Percentiles rank a stretch among this genome's conserved stretches.
Evolutionary conservation across 2,797 vertebrate species (phyloP).

Genomic region (Squalus acanthias): DNA sequence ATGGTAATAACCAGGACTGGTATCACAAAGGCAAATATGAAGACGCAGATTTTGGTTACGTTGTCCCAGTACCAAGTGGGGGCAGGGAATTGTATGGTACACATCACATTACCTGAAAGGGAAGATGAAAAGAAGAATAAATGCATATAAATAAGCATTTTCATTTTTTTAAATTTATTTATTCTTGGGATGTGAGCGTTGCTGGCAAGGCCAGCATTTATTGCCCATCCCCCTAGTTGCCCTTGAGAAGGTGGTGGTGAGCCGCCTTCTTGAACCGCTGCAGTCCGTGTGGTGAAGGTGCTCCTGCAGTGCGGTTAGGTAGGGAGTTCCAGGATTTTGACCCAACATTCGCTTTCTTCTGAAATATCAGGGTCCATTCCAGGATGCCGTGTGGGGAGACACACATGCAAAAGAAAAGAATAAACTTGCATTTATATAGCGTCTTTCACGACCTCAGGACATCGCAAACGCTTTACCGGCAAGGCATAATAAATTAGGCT

Average conservation of each 20-base stretch:
- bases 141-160: neutral
- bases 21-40: constrained; percentile 88
- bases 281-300: too few species aligned
- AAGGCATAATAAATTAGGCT: neutral
- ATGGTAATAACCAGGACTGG: constrained; percentile 91
- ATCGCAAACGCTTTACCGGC: neutral
- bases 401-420: neutral
- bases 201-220: neutral
- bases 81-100: constrained; percentile 75
- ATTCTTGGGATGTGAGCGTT: neutral
- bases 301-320: neutral
- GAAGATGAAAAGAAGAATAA: neutral
- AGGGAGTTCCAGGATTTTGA: neutral
- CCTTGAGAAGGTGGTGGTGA: neutral
- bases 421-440: neutral
- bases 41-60: constrained; percentile 87
- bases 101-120: constrained; percentile 67
- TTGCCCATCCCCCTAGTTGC: neutral
- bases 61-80: constrained; percentile 88
- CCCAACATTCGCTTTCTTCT: neutral
- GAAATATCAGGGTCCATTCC: neutral
- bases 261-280: neutral
- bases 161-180: neutral
- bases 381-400: neutral
- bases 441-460: neutral